Evolutionary conservation across 2,113 vertebrate genomes (phyloP), one percentile per base, ranked within the genome.

Genomic region (Sinocyclocheilus grahami): DNA sequence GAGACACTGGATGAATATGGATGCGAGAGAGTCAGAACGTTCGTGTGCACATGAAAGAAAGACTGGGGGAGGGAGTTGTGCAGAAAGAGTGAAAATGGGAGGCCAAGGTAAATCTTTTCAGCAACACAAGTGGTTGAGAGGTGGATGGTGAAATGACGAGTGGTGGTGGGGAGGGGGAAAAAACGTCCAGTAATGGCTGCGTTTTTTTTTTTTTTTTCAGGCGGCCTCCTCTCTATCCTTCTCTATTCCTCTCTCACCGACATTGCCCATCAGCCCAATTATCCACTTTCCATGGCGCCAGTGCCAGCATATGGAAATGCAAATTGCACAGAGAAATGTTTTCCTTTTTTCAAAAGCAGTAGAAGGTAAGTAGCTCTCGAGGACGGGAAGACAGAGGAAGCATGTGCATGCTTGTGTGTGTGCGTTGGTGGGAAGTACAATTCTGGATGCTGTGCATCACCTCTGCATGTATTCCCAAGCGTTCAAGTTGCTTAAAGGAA

Each of bases 61-160:
- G 53, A 83, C 20, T 8, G 85, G 83, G 88, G 76, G 78, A 87
- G 69, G 48, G 71, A 77, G 84, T 53, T 82, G 82, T 42, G 42
- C 72, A 81, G 81, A 81, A 77, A 62, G 48, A 48, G 86, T 75
- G 69, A 86, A 75, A 85, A 93, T 90, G 81, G 90, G 92, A 93
- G 92, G 92, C 92, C 93, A 94, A 94, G 94, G 94, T 95, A 95
- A 94, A 95, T 95, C 94, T 95, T 95, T 95, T 94, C 92, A 94
- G 93, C 90, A 88, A 89, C 92, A 94, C 92, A 93, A 95, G 94
- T 95, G 94, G 90, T 92, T 94, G 92, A 94, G 93, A 95, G 93
- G 92, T 91, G 89, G 90, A 92, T 85, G 89, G 92, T 90, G 92
- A 94, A 94, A 94, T 92, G 93, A 93, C 88, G 92, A 93, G 93